Base-by-base conservation (phyloP, 2,797 vertebrate species). In the Chloroceryle amazona region DNA sequence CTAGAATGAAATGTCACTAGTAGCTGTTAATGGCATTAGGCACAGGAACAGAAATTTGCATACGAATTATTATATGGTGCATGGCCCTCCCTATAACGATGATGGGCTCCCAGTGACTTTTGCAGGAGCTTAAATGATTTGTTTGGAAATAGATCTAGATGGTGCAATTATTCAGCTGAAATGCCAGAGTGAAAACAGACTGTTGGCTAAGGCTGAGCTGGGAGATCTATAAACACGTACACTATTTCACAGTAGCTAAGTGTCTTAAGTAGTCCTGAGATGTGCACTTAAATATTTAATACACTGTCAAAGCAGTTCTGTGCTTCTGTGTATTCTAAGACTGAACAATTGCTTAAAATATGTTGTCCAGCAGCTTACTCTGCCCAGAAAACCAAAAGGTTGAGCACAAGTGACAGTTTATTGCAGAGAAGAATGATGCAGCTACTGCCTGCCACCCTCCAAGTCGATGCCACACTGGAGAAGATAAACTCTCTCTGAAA, bases 41-140 rank as follows among this genome's bases (percentile, higher is more conserved):
- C 67, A 91, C 39, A 92, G 88, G 89, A 96, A 96, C 76, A 83
- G 84, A 93, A 95, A 97, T 97, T 96, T 98, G 95, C 97, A 97
- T 81, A 96, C 81, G 94, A 97, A 96, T 96, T 86, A 94, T 96
- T 95, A 71, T 41, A 86, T 62, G 72, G 62, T 89, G 84, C 83
- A 86, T 94, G 94, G 91, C 76, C 60, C 65, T 97, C 73, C 82
- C 76, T 51, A 49, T 81, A 81, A 92, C 5, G 9, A 76, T 90
- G 90, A 96, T 95, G 89, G 96, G 97, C 95, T 97, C 90, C 91
- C 66, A 70, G 65, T 89, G 90, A 90, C 42, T 61, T 97, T 91
- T 90, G 73, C 93, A 94, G 73, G 66, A 94, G 89, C 68, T 86
- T 95, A 97, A 98, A 67, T 96, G 85, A 97, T 98, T 97, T 93